phyloP scores from a whole-genome alignment of 2,797 vertebrate genomes.

The Sebastes dallii region DNA sequence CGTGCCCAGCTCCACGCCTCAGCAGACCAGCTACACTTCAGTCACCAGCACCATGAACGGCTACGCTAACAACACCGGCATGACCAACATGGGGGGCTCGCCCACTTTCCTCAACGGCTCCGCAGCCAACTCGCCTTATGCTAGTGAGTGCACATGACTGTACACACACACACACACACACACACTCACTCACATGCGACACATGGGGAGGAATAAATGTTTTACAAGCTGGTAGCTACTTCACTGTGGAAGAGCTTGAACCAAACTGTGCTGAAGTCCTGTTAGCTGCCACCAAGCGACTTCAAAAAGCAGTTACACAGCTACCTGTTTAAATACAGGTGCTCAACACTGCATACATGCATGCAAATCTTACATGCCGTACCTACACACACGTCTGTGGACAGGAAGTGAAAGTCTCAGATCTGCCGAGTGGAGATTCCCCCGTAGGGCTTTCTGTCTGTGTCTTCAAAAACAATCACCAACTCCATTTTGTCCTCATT shows the following conservation, averaged over 20 bases:
- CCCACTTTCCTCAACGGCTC: slow-evolving; percentile 98
- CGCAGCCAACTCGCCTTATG: slow-evolving; percentile 98
- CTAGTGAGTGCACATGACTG: slow-evolving; percentile 87
- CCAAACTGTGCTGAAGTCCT: neutral
- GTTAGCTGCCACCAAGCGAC: neutral
- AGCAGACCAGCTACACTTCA: slow-evolving; percentile 96
- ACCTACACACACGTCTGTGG: neutral
- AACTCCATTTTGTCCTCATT: slow-evolving; percentile 40
- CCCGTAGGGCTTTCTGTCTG: slow-evolving; percentile 56
- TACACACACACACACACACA: neutral
- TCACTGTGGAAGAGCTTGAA: neutral
- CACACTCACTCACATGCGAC: neutral
- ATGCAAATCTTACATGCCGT: neutral
- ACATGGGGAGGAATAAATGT: neutral
- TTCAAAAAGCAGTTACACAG: neutral
- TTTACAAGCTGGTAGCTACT: neutral
- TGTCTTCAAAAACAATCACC: slow-evolving; percentile 62
- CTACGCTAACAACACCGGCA: slow-evolving; percentile 90
- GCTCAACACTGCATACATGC: slow-evolving; percentile 1
- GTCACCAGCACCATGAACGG: slow-evolving; percentile 98
- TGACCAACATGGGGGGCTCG: slow-evolving; percentile 97
- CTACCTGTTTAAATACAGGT: neutral
- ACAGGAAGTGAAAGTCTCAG: slow-evolving; percentile 37
- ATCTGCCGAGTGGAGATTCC: slow-evolving; percentile 51
- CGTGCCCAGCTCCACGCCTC: slow-evolving; percentile 96